These are phyloP conservation scores for Diploptera punctata DNA, from an alignment of 2,888 invertebrate genomes.

Conservation along the genomic window DNA sequence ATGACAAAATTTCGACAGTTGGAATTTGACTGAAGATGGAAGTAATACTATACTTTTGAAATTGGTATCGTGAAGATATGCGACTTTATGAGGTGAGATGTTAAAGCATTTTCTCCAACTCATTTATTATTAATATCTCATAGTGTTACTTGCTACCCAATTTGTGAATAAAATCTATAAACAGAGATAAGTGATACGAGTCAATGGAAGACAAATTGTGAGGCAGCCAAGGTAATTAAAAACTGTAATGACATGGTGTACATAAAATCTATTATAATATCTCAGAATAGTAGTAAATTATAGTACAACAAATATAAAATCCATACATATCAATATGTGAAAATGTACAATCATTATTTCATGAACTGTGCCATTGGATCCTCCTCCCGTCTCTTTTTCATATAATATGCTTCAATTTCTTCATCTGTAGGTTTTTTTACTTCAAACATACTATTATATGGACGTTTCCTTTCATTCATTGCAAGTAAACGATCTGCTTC, in stretches of 20 bases:
- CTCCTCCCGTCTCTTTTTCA: slow-evolving; percentile 82
- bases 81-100: too few species aligned
- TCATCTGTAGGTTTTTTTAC: slow-evolving; percentile 87
- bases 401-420: slow-evolving; percentile 92
- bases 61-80: too few species aligned
- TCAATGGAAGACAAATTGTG: background rate
- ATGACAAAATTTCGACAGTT: too few species aligned
- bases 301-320: background rate
- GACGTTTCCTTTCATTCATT: slow-evolving; percentile 88
- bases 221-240: background rate
- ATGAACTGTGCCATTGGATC: slow-evolving; percentile 92
- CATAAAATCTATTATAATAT: background rate
- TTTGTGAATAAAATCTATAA: too few species aligned
- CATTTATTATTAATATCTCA: too few species aligned
- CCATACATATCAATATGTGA: background rate
- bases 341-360: background rate
- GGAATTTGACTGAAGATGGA: too few species aligned
- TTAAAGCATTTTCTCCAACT: too few species aligned
- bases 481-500: slow-evolving; percentile 69
- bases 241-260: too few species aligned
- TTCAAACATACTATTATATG: slow-evolving; percentile 91
- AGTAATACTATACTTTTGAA: too few species aligned
- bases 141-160: too few species aligned
- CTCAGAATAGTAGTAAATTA: background rate
- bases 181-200: too few species aligned